Evolutionary conservation across 2,113 vertebrate species (phyloP).

Genomic region (Tenrec ecaudatus): DNA sequence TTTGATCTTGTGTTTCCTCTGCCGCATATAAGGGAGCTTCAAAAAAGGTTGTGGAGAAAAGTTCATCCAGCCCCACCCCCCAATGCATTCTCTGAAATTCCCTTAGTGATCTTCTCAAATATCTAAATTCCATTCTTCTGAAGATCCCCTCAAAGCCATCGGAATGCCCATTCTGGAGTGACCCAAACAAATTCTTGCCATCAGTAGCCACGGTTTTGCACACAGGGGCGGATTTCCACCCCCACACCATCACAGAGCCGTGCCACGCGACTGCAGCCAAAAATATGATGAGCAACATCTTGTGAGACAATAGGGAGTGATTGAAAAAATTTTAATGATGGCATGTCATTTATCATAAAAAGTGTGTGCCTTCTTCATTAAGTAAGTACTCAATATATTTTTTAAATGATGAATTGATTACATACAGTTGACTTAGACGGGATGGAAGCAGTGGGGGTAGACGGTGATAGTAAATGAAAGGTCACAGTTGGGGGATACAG

Average conservation of each 20-base stretch:
- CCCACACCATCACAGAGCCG: neutral
- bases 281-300: slow-evolving; percentile 68
- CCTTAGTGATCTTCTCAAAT: neutral
- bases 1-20: neutral
- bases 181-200: neutral
- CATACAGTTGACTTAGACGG: neutral
- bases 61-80: no score
- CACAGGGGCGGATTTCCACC: neutral
- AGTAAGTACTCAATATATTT: slow-evolving; percentile 36
- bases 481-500: neutral
- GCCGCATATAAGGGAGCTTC: neutral
- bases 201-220: neutral
- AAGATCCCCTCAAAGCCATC: neutral
- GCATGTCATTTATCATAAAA: slow-evolving; percentile 56
- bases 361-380: neutral
- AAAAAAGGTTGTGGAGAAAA: no score
- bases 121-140: neutral
- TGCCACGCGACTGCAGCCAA: slow-evolving; percentile 19
- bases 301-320: slow-evolving; percentile 26
- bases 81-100: no score
- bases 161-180: neutral
- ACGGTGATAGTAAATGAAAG: neutral
- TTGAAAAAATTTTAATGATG: slow-evolving; percentile 38
- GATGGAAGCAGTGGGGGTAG: neutral
- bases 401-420: slow-evolving; percentile 56